These are phyloP conservation scores for Botia kubotai DNA, from an alignment of 2,797 vertebrate species.

Conservation along the genomic window DNA sequence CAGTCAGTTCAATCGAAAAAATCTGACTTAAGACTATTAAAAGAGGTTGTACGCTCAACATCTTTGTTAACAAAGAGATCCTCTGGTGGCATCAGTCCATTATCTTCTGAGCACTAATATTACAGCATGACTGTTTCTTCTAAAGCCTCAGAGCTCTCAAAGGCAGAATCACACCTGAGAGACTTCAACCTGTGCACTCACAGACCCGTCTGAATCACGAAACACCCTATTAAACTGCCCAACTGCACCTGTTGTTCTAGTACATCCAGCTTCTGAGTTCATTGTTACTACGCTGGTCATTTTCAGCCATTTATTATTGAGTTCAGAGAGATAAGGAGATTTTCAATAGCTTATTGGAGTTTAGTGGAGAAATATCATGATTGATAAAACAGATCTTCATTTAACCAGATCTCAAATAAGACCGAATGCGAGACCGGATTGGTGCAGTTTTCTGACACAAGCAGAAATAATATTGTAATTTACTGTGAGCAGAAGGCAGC, in stretches of 20 bases:
- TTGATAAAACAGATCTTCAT: not conserved
- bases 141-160: slow-evolving; percentile 16
- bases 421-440: not conserved
- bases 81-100: not conserved
- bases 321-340: not conserved
- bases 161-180: slow-evolving; percentile 5
- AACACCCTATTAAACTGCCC: slow-evolving; percentile 14
- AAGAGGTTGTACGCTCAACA: not conserved
- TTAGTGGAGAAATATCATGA: not conserved
- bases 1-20: too few species aligned
- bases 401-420: not conserved
- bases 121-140: not conserved
- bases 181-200: not conserved
- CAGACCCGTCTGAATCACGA: slow-evolving; percentile 16
- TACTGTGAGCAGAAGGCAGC: slow-evolving; percentile 12
- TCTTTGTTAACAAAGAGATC: not conserved
- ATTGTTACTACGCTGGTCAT: not conserved
- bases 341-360: not conserved
- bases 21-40: not conserved
- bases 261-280: not conserved
- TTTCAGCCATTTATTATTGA: not conserved
- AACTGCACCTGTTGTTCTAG: not conserved
- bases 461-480: not conserved
- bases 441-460: not conserved
- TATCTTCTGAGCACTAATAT: not conserved